Conservation (phyloP, 30 jellyfish, hydroid and myxozoan species). For the Cassiopea andromeda region DNA sequence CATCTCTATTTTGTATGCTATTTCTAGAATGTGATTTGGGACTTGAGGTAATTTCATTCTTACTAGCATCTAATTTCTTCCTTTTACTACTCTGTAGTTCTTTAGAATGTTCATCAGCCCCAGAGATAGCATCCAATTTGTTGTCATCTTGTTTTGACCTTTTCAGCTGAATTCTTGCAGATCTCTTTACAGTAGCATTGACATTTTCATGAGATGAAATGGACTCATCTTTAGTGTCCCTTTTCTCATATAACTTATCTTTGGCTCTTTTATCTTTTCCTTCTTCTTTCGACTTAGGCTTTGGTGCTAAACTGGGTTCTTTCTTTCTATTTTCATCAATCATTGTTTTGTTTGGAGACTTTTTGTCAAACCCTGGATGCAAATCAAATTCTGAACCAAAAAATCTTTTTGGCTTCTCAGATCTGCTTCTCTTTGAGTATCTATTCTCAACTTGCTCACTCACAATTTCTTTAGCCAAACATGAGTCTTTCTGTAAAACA, state of each 20-base stretch:
- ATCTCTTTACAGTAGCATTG: neutral
- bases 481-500: neutral
- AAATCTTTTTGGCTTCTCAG: conserved; percentile 10
- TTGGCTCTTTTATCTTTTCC: neutral
- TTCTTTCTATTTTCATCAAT: neutral
- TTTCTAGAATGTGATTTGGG: neutral
- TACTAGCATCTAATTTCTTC: neutral
- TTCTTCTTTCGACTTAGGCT: neutral
- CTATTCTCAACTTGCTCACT: neutral
- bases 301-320: neutral
- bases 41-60: neutral
- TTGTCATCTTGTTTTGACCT: neutral
- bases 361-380: conserved; percentile 11
- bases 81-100: neutral
- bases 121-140: neutral
- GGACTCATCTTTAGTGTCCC: neutral
- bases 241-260: neutral
- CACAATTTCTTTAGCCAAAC: neutral
- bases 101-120: neutral
- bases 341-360: neutral
- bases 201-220: neutral
- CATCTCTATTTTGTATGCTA: neutral
- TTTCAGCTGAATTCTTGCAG: conserved; percentile 8
- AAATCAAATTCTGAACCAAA: conserved; percentile 24
- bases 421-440: conserved; percentile 10